Conservation (phyloP, 2,888 invertebrate species). For the Rhyacophila evoluta region DNA sequence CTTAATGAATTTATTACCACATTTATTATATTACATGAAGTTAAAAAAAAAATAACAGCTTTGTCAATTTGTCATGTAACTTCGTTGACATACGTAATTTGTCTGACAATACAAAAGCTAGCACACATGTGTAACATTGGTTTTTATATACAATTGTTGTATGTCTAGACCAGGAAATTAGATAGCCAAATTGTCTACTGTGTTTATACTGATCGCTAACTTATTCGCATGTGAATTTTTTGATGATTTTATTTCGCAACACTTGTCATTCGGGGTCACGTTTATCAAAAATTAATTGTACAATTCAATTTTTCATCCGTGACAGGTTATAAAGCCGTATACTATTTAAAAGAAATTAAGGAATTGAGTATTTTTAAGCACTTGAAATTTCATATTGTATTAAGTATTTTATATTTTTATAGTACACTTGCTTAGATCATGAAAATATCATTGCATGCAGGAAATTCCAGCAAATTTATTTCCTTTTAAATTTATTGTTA, state of each 20-base stretch:
- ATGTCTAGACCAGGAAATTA: neutral
- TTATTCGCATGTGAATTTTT: neutral
- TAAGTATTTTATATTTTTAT: too few relatives aligned
- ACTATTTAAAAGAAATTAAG: too few relatives aligned
- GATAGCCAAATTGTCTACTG: neutral
- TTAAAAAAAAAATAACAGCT: neutral
- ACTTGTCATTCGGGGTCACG: too few relatives aligned
- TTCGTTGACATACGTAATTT: constrained; percentile 3
- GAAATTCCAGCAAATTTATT: too few relatives aligned
- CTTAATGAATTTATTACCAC: neutral
- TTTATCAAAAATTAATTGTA: too few relatives aligned
- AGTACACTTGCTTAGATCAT: too few relatives aligned
- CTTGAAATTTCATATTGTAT: too few relatives aligned
- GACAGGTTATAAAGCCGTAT: too few relatives aligned
- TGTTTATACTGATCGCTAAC: neutral
- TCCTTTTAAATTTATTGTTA: too few relatives aligned
- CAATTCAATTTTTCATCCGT: too few relatives aligned
- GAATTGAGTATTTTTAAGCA: too few relatives aligned
- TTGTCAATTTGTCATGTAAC: neutral
- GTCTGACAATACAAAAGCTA: neutral
- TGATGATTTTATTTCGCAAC: neutral
- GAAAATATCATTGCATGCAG: too few relatives aligned
- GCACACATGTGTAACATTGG: neutral
- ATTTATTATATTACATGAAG: neutral
- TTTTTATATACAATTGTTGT: neutral